These are phyloP conservation scores for Lottia scabra DNA, from an alignment of 2,888 invertebrate species.

Conservation along the genomic window DNA sequence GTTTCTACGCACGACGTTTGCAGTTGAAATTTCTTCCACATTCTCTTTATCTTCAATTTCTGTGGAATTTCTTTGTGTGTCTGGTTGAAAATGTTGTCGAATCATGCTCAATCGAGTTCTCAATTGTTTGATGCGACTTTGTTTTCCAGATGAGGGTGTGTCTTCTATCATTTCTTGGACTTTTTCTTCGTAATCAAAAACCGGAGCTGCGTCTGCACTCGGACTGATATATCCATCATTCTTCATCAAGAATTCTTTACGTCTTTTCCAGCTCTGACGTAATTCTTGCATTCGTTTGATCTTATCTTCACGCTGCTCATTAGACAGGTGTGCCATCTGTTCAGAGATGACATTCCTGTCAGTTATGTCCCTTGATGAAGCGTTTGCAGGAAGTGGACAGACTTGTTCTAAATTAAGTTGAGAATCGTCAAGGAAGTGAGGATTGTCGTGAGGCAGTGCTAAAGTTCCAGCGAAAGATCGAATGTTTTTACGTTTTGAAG, in stretches of 20 bases:
- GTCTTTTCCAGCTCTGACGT: slow-evolving; percentile 29
- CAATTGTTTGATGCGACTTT: not conserved
- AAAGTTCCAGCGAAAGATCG: not conserved
- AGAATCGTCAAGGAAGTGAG: not conserved
- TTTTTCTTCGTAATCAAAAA: not conserved
- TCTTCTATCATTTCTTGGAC: not conserved
- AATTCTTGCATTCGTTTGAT: slow-evolving; percentile 26
- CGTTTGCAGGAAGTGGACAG: not conserved
- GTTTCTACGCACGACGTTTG: not conserved
- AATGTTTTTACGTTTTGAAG: not conserved
- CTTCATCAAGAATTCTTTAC: slow-evolving; percentile 33
- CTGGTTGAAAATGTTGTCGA: not conserved
- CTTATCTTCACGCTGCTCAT: slow-evolving; percentile 1
- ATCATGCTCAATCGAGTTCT: not conserved
- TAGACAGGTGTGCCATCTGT: not conserved
- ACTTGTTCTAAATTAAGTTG: not conserved
- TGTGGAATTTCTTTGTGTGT: not conserved
- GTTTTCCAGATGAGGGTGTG: not conserved
- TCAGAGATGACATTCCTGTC: not conserved
- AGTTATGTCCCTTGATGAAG: slow-evolving; percentile 1
- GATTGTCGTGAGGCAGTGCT: not conserved
- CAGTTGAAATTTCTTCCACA: not conserved
- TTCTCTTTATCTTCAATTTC: not conserved
- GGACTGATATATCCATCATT: slow-evolving; percentile 28
- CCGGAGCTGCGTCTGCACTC: not conserved